Conservation (phyloP, 2,888 invertebrate genomes). For the Argynnis bischoffii region DNA sequence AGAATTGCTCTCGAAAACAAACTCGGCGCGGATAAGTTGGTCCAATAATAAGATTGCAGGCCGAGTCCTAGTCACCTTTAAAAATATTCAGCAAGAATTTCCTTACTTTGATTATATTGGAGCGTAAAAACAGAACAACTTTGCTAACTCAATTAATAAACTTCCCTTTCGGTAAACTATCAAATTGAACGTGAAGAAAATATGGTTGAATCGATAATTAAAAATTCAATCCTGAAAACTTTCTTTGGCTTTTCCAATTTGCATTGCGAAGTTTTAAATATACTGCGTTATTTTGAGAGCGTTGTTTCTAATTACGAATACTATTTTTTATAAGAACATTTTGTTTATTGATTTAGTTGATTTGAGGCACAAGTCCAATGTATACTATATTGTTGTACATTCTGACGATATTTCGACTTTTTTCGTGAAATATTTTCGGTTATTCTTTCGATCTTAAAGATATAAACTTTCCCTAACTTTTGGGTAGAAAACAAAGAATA, state of each 20-base stretch:
- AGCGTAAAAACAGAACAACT: slow-evolving; percentile 64
- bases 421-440: too few relatives aligned
- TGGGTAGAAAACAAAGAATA: too few relatives aligned
- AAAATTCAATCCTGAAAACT: slow-evolving; percentile 36
- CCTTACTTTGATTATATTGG: slow-evolving; percentile 62
- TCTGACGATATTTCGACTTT: too few relatives aligned
- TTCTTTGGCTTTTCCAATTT: slow-evolving; percentile 34
- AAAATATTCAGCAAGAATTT: slow-evolving; percentile 52
- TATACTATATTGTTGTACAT: too few relatives aligned
- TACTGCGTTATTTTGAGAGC: slow-evolving; percentile 10
- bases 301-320: background rate
- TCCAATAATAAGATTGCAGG: slow-evolving; percentile 42
- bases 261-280: slow-evolving; percentile 25
- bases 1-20: slow-evolving; percentile 41
- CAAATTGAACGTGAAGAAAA: slow-evolving; percentile 42
- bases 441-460: too few relatives aligned
- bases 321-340: background rate
- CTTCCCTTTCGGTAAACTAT: slow-evolving; percentile 53
- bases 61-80: slow-evolving; percentile 48
- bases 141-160: slow-evolving; percentile 70
- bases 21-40: slow-evolving; percentile 42
- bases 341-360: too few relatives aligned
- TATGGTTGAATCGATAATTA: slow-evolving; percentile 36
- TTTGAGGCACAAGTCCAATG: too few relatives aligned
- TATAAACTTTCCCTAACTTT: too few relatives aligned